phyloP scores from a whole-genome alignment of 2,113 vertebrate species.

The Rhadina sibilatrix region DNA sequence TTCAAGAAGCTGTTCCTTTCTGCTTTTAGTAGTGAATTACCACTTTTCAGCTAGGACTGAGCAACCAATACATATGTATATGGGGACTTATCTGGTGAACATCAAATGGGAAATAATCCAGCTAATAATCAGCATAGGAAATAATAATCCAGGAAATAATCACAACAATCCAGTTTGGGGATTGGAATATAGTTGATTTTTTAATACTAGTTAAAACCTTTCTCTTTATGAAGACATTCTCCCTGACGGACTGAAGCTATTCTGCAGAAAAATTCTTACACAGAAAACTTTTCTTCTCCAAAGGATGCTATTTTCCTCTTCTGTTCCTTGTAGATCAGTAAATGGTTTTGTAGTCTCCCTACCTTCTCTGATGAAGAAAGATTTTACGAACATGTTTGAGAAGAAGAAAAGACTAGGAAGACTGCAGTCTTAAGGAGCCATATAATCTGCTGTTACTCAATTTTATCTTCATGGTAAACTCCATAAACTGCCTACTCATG shows the following conservation, averaged over 20 bases:
- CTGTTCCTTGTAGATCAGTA: neutral
- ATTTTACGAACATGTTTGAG: neutral
- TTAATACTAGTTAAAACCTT: neutral
- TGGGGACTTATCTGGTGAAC: neutral
- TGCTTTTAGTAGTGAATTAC: neutral
- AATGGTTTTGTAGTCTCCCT: neutral
- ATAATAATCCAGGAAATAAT: too few relatives aligned
- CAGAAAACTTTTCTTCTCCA: neutral
- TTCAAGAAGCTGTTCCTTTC: neutral
- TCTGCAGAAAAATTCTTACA: neutral
- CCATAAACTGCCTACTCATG: neutral
- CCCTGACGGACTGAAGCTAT: neutral
- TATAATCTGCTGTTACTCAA: neutral
- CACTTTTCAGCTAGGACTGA: neutral
- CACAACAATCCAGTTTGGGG: neutral
- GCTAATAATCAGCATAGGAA: too few relatives aligned
- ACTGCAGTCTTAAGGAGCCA: neutral
- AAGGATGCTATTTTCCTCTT: neutral
- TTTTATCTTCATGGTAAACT: neutral
- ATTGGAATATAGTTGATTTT: neutral
- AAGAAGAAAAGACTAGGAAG: neutral
- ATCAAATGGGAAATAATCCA: neutral
- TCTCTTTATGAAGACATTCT: neutral
- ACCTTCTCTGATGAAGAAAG: neutral
- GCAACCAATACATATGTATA: neutral